These are phyloP conservation scores for Morone saxatilis DNA, from an alignment of 2,113 vertebrate species.

Conservation along the genomic window DNA sequence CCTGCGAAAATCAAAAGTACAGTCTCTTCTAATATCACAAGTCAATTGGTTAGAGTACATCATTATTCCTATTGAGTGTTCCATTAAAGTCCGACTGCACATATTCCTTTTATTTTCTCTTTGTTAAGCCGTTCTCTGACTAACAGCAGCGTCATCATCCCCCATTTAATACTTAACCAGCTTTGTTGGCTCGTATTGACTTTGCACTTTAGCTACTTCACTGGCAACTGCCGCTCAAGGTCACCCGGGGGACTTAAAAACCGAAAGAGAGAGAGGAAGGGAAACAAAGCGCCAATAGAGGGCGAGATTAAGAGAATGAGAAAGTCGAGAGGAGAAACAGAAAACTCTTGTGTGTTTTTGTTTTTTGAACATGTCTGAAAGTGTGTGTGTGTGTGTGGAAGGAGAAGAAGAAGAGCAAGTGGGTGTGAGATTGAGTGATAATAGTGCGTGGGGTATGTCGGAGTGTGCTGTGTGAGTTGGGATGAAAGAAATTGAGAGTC, in stretches of 20 bases:
- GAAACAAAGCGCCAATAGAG: background rate
- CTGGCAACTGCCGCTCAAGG: conserved; percentile 68
- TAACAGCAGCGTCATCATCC: conserved; percentile 57
- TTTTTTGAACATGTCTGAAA: background rate
- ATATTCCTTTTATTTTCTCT: conserved; percentile 29
- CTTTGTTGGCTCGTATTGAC: conserved; percentile 74
- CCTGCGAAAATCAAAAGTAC: conserved; percentile 32
- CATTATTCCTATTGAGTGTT: conserved; percentile 50
- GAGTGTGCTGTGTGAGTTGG: conserved; percentile 1
- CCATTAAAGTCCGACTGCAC: conserved; percentile 43
- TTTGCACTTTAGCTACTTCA: conserved; percentile 75
- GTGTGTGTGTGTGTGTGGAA: background rate
- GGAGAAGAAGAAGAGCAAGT: conserved; percentile 18
- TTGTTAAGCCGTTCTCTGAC: conserved; percentile 47
- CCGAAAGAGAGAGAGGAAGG: conserved; percentile 19
- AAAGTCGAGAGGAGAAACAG: conserved; percentile 46
- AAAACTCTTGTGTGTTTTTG: background rate
- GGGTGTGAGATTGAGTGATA: conserved; percentile 54
- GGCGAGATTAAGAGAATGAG: conserved; percentile 25
- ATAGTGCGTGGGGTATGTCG: background rate
- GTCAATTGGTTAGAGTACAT: conserved; percentile 30
- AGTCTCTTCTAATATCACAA: conserved; percentile 20
- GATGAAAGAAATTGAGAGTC: conserved; percentile 37
- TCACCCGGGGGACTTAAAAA: conserved; percentile 52
- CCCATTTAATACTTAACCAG: conserved; percentile 80